phyloP scores from a whole-genome alignment of 1,140 invertebrate genomes.

The Chymomyza costata region DNA sequence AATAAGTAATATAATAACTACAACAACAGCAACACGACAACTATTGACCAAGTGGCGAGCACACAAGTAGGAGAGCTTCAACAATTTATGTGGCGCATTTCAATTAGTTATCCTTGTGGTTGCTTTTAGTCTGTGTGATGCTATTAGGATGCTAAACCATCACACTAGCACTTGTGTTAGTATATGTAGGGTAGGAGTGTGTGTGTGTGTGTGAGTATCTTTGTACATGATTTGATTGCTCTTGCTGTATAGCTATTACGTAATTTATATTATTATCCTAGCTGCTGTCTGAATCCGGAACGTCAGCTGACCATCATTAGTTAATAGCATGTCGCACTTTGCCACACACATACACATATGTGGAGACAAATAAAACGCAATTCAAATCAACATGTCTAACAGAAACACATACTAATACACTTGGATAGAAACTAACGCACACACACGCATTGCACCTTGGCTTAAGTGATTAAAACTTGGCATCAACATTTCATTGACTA shows the following conservation, averaged over 20 bases:
- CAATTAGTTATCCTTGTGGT: slow-evolving; percentile 16
- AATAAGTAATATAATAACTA: no score
- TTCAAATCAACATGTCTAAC: slow-evolving; percentile 6
- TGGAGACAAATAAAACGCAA: slow-evolving; percentile 7
- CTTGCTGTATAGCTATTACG: slow-evolving; percentile 3
- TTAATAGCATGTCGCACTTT: slow-evolving; percentile 10
- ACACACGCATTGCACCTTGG: no score
- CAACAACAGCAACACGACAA: slow-evolving; percentile 6
- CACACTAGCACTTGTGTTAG: no score
- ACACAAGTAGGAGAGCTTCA: no score
- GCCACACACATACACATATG: no score
- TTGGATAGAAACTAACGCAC: no score
- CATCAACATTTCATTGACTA: no score
- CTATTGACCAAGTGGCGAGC: no score
- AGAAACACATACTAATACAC: no score
- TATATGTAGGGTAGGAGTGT: neutral
- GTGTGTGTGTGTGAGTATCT: neutral
- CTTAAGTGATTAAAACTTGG: no score
- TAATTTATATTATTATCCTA: slow-evolving; percentile 32
- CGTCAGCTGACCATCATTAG: slow-evolving; percentile 17
- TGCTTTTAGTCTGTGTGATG: no score
- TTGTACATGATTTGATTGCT: neutral
- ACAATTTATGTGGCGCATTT: slow-evolving; percentile 21
- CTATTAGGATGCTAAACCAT: no score
- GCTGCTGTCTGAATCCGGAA: neutral